A percentile compares a stretch with the other conserved stretches of the same genome.
Conservation (phyloP, 2,113 vertebrate species). For the Neolamprologus kungweensis region DNA sequence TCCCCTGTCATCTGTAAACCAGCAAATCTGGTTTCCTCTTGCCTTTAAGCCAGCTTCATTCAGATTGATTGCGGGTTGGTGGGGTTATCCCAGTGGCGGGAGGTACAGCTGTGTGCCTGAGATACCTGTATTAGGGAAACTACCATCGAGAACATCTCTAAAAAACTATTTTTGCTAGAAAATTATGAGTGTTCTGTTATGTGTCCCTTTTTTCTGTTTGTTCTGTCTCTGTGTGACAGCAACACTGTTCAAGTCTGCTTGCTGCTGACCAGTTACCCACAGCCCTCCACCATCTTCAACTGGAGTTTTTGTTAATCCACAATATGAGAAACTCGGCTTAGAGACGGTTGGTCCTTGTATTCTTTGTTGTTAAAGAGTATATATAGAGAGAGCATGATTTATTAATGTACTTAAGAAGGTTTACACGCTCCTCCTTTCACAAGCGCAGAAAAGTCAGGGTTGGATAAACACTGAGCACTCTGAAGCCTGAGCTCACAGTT, state of each 20-base stretch:
- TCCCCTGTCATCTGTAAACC: neutral
- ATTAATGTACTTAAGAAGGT: neutral
- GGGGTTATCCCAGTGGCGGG: neutral
- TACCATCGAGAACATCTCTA: neutral
- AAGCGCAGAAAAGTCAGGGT: rapidly evolving
- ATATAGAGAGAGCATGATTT: neutral
- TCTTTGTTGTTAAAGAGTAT: neutral
- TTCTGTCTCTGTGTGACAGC: neutral
- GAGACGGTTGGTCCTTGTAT: neutral
- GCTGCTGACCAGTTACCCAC: rapidly evolving
- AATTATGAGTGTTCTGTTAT: rapidly evolving
- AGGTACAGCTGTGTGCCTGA: neutral
- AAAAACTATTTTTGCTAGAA: neutral
- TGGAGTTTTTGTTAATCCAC: neutral
- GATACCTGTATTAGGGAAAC: neutral
- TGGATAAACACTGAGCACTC: neutral
- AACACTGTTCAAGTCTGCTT: neutral
- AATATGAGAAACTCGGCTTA: rapidly evolving
- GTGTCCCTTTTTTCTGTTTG: neutral
- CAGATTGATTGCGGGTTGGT: neutral
- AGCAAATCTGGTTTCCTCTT: neutral
- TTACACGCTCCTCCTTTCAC: neutral
- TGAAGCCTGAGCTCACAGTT: neutral
- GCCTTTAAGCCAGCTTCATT: neutral
- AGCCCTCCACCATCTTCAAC: neutral